These are phyloP conservation scores for Iphiclides podalirius DNA, from an alignment of 2,888 invertebrate genomes.

Conservation along the genomic window DNA sequence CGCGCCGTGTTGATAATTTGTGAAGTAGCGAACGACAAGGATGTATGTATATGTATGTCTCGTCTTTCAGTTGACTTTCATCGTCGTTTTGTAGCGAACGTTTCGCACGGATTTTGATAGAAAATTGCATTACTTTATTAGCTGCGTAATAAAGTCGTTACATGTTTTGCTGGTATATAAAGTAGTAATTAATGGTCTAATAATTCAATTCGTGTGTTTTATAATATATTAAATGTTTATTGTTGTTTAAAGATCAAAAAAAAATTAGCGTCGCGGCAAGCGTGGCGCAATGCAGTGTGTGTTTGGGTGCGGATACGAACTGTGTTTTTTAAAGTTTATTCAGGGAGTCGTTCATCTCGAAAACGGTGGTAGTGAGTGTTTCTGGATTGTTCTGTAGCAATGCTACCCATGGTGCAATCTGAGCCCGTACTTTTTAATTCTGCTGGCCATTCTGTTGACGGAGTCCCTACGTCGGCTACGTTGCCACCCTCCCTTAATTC, in stretches of 20 bases:
- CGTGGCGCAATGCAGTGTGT: conserved; percentile 79
- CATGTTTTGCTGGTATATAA: conserved; percentile 44
- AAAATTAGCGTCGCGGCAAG: conserved; percentile 65
- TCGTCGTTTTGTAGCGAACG: conserved; percentile 78
- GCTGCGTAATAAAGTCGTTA: conserved; percentile 73
- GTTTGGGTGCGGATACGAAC: conserved; percentile 67
- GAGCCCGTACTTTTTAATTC: conserved; percentile 67
- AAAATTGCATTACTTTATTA: conserved; percentile 66
- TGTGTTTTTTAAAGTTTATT: conserved; percentile 61
- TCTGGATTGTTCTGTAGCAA: conserved; percentile 60
- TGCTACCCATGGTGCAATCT: conserved; percentile 74
- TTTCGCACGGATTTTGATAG: conserved; percentile 75
- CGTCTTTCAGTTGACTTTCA: conserved; percentile 81
- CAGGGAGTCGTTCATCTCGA: conserved; percentile 50
- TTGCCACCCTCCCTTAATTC: conserved; percentile 71
- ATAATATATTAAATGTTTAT: conserved; percentile 27
- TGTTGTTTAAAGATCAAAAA: conserved; percentile 40
- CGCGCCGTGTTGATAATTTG: conserved; percentile 63
- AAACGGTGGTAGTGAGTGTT: conserved; percentile 51
- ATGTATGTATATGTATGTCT: conserved; percentile 78
- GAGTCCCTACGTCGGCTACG: conserved; percentile 63
- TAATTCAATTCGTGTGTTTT: background rate
- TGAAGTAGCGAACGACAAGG: conserved; percentile 74
- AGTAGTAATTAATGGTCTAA: background rate
- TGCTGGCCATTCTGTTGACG: conserved; percentile 59